A percentile compares a stretch with the other conserved stretches of the same genome.
Evolutionary conservation across 2,113 vertebrate species (phyloP).

Genomic region (Melanocharis versteri): DNA sequence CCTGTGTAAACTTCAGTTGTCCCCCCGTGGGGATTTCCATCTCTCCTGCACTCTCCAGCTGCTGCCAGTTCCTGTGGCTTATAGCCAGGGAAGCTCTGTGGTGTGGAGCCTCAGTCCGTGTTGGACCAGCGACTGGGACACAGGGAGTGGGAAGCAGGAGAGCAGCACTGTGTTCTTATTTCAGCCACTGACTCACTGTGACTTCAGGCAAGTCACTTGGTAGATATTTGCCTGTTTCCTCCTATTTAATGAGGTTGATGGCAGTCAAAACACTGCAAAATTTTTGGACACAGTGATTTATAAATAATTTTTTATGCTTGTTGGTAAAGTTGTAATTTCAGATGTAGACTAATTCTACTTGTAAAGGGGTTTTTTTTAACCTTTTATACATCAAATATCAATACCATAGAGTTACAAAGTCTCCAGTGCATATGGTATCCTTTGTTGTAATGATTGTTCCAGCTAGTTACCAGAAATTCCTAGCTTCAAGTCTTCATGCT

Average conservation of each 20-base stretch:
- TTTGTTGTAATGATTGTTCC: not conserved
- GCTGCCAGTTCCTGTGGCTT: not conserved
- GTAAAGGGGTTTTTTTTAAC: not conserved
- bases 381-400: not conserved
- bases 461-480: not conserved
- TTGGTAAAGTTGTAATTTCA: not conserved
- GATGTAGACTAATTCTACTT: not conserved
- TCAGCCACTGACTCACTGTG: not conserved
- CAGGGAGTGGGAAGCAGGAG: not conserved
- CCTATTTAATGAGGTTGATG: not conserved
- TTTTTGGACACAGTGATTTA: not conserved
- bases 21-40: not conserved
- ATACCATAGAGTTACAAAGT: not conserved
- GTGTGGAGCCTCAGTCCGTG: not conserved
- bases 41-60: not conserved
- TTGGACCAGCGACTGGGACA: not conserved
- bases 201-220: not conserved
- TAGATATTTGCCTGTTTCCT: not conserved
- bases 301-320: not conserved
- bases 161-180: not conserved
- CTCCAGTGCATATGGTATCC: not conserved
- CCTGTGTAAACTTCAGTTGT: not conserved
- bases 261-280: not conserved
- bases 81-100: not conserved
- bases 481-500: not conserved